phyloP scores from a whole-genome alignment of 2,797 vertebrate genomes.

The Peromyscus aztecus region DNA sequence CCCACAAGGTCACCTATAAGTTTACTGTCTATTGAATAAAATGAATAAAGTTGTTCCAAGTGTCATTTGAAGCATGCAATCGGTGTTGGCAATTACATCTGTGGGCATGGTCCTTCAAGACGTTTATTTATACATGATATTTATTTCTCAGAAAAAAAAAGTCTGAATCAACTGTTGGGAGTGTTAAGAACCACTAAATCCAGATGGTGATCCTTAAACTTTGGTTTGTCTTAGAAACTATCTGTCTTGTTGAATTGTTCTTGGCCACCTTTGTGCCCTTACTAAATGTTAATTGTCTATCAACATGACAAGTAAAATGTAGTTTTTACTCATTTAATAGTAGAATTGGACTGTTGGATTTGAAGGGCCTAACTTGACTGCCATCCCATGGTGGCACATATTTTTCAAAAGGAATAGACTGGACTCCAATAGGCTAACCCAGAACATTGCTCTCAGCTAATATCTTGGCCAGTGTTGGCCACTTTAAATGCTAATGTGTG shows the following conservation, averaged over 20 bases:
- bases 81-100: not conserved
- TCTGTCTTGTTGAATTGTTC: not conserved
- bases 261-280: not conserved
- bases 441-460: not conserved
- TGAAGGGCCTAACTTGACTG: not conserved
- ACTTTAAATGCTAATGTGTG: not conserved
- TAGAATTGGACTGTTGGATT: constrained; percentile 10
- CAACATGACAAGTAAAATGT: not conserved
- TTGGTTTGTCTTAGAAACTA: constrained; percentile 21
- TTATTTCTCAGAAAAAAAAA: not conserved
- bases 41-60: not conserved
- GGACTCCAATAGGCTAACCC: not conserved
- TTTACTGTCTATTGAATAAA: not conserved
- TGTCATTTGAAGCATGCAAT: not conserved
- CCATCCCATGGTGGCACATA: not conserved
- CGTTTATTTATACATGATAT: not conserved
- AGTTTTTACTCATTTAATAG: not conserved
- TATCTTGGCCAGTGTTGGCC: not conserved
- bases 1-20: no score
- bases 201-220: not conserved
- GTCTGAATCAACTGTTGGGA: not conserved
- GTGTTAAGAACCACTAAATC: not conserved
- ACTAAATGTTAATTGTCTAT: constrained; percentile 46
- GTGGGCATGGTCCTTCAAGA: not conserved
- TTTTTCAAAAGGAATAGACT: not conserved